These are phyloP conservation scores for Drosophila neocordata DNA, from an alignment of 1,140 invertebrate species.

Conservation along the genomic window DNA sequence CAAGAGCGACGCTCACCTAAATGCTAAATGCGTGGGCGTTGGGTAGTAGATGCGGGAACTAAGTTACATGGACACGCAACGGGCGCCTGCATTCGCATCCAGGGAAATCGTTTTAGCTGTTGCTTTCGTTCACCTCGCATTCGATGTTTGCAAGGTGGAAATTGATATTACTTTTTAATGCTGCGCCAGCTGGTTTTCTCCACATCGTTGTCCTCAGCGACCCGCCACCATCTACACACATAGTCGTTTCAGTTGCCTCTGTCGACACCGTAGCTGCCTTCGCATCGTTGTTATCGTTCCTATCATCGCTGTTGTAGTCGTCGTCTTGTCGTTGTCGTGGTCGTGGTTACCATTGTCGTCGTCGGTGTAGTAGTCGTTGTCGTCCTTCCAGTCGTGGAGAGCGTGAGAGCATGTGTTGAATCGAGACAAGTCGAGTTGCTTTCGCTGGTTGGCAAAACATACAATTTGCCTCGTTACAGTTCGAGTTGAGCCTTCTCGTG, in stretches of 20 bases:
- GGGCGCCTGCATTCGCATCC: slow-evolving; percentile 66
- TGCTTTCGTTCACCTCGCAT: slow-evolving; percentile 57
- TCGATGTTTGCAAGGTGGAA: slow-evolving; percentile 73
- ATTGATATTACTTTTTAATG: slow-evolving; percentile 82
- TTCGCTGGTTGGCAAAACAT: slow-evolving; percentile 19
- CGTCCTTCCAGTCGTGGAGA: slow-evolving; percentile 14
- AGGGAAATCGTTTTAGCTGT: slow-evolving; percentile 79
- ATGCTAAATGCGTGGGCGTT: slow-evolving; percentile 56
- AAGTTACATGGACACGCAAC: slow-evolving; percentile 15
- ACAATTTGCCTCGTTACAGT: slow-evolving; percentile 64
- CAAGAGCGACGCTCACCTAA: slow-evolving; percentile 63
- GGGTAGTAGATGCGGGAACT: slow-evolving; percentile 54
- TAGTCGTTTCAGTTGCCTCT: background rate
- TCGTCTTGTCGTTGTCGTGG: background rate
- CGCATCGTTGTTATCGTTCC: background rate
- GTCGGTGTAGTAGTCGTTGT: background rate
- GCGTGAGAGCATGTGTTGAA: slow-evolving; percentile 31
- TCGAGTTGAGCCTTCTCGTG: slow-evolving; percentile 80
- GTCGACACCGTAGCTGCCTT: background rate
- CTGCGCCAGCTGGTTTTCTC: slow-evolving; percentile 74
- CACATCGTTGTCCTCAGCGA: slow-evolving; percentile 15
- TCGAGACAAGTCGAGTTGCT: slow-evolving; percentile 26
- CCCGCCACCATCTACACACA: background rate
- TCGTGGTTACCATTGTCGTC: background rate
- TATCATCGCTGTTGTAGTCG: background rate